Conservation (phyloP, 2,797 vertebrate species). For the Trematomus bernacchii region DNA sequence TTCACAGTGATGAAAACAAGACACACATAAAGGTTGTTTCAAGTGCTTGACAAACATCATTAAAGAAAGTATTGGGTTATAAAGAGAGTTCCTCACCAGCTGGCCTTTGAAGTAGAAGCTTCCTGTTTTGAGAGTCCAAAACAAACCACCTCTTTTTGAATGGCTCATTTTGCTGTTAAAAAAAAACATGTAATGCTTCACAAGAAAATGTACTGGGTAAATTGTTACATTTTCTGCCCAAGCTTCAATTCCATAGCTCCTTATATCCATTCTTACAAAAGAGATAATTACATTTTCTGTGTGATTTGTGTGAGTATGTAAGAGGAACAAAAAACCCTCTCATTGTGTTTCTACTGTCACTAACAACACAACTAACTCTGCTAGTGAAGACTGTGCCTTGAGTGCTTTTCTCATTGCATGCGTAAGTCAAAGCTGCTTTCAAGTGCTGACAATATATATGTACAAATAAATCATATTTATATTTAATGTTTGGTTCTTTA, state of each 20-base stretch:
- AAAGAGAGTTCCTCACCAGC: slow-evolving; percentile 86
- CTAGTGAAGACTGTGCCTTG: not conserved
- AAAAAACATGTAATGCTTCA: not conserved
- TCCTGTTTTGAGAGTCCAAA: slow-evolving; percentile 92
- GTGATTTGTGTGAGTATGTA: not conserved
- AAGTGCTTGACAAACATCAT: not conserved
- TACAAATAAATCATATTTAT: not conserved
- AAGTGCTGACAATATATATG: not conserved
- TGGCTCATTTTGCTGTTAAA: slow-evolving; percentile 88
- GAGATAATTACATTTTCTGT: not conserved
- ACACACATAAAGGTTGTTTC: not conserved
- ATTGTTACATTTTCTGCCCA: not conserved
- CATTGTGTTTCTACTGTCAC: not conserved
- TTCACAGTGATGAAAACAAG: not conserved
- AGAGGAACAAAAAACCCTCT: slow-evolving; percentile 54
- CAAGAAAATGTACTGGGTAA: not conserved
- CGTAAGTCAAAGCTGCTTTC: not conserved
- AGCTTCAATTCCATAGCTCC: not conserved
- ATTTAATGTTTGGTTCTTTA: not conserved
- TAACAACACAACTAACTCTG: not conserved
- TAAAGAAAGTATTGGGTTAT: not conserved
- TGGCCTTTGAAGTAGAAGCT: slow-evolving; percentile 91
- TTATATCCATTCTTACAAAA: not conserved
- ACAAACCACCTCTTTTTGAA: slow-evolving; percentile 95
- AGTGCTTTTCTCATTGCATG: not conserved